Conservation (phyloP, 2,888 invertebrate species). For the Cheilosia vulpina region DNA sequence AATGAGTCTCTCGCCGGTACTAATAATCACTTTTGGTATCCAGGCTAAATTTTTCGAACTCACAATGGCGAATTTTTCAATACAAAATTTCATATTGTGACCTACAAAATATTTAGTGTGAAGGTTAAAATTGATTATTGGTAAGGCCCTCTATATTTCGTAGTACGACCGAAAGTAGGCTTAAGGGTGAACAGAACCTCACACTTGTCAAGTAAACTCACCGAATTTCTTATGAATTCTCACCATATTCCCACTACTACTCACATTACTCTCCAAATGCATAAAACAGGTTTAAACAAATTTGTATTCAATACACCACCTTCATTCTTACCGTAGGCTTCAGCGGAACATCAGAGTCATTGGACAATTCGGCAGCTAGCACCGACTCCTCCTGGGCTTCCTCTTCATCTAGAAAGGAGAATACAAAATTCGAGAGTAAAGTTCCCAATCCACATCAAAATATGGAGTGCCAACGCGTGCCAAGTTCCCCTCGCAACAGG, state of each 20-base stretch:
- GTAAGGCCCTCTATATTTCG: no score
- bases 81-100: no score
- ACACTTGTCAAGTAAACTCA: neutral
- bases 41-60: no score
- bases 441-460: neutral
- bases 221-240: neutral
- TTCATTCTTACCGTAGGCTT: slow-evolving; percentile 81
- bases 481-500: neutral
- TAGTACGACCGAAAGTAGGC: no score
- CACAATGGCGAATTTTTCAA: no score
- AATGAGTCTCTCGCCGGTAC: no score
- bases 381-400: slow-evolving; percentile 81
- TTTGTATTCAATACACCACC: slow-evolving; percentile 64
- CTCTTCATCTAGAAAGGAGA: slow-evolving; percentile 80
- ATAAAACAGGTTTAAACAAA: neutral
- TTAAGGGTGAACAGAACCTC: no score
- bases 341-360: slow-evolving; percentile 83
- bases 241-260: neutral
- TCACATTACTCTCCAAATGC: neutral
- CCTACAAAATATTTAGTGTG: no score
- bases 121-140: no score
- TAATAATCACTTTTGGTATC: no score
- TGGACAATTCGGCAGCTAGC: slow-evolving; percentile 81
- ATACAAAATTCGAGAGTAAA: slow-evolving; percentile 6
- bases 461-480: neutral